These are phyloP conservation scores for Sebastes oblongus DNA, from an alignment of 2,797 vertebrate species.

Conservation along the genomic window DNA sequence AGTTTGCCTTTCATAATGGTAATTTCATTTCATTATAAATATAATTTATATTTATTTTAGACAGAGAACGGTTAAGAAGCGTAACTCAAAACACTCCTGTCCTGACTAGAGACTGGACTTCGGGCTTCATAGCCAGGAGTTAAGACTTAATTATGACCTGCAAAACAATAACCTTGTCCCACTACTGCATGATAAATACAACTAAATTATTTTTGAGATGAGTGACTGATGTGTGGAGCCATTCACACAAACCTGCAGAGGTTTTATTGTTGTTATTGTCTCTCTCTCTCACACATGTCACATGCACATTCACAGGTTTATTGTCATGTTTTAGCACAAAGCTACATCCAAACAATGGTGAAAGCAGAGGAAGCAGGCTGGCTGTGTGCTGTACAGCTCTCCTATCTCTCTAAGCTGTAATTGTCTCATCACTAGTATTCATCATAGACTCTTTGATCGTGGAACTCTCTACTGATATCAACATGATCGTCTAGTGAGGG, in stretches of 20 bases:
- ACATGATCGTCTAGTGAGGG: slow-evolving; percentile 16
- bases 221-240: neutral
- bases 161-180: neutral
- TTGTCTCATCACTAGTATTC: slow-evolving; percentile 59
- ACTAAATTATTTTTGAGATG: neutral
- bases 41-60: too few relatives aligned
- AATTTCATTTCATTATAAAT: too few relatives aligned
- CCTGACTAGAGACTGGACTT: neutral
- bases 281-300: neutral
- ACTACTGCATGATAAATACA: neutral
- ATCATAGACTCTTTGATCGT: slow-evolving; percentile 51
- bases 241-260: neutral
- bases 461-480: slow-evolving; percentile 42
- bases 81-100: too few relatives aligned
- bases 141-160: neutral
- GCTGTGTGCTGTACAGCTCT: neutral
- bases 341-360: neutral
- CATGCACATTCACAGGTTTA: too few relatives aligned
- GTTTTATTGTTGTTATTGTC: accelerated
- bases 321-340: neutral
- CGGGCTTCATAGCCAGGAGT: neutral
- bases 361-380: neutral
- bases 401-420: slow-evolving; percentile 35
- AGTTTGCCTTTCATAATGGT: too few relatives aligned
- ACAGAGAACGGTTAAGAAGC: too few relatives aligned